A percentile compares a stretch with the other conserved stretches of the same genome.
Conservation (phyloP, 1,140 invertebrate species). For the Caenorhabditis elegans region WBcel235 BX284602.5:11495001-11495500, state of each 20-base stretch:
- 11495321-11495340: neutral
- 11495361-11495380: neutral
- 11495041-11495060: neutral
- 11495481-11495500: too few species aligned
- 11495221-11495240: neutral
- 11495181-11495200: neutral
- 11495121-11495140: neutral
- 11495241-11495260: neutral
- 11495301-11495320: constrained; percentile 19
- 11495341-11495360: neutral
- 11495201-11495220: neutral
- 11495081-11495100: neutral
- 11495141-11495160: neutral
- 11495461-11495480: too few species aligned
- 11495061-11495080: constrained; percentile 10
- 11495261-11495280: neutral
- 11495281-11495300: neutral
- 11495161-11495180: neutral
- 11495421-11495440: neutral
- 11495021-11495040: neutral
- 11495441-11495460: too few species aligned
- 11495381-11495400: neutral
- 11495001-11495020: neutral
- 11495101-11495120: neutral
- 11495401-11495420: neutral